Percentiles rank a stretch among this genome's conserved stretches.
These are phyloP conservation scores for Myotis yumanensis DNA, from an alignment of 2,113 vertebrate species.

Conservation along the genomic window DNA sequence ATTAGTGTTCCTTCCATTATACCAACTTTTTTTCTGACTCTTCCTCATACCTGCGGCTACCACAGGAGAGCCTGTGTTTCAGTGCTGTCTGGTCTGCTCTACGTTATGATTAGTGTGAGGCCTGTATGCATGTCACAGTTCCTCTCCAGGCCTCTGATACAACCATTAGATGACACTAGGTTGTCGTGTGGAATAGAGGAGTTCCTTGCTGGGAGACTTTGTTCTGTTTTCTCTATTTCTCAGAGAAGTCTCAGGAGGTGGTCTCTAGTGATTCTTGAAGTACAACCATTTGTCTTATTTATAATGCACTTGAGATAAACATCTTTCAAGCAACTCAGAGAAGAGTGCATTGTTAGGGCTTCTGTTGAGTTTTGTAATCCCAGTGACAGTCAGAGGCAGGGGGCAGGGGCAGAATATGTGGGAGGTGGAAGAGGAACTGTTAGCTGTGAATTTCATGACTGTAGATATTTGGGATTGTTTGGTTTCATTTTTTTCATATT, in stretches of 20 bases:
- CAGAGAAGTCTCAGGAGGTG: slow-evolving; percentile 16
- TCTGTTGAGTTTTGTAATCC: slow-evolving; percentile 10
- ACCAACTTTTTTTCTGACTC: not conserved
- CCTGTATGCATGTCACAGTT: not conserved
- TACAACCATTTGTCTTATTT: slow-evolving; percentile 39
- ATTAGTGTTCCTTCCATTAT: not conserved
- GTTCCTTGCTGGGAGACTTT: not conserved
- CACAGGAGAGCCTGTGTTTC: not conserved
- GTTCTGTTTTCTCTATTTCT: not conserved
- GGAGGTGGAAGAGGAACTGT: slow-evolving; percentile 51
- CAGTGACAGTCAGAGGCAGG: slow-evolving; percentile 34
- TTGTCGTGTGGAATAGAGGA: not conserved
- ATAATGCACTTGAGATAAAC: not conserved
- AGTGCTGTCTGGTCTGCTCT: not conserved
- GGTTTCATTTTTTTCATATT: slow-evolving; percentile 13
- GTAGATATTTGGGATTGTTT: slow-evolving; percentile 7
- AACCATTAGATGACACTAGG: not conserved
- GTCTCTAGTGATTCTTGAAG: not conserved
- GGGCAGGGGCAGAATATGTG: not conserved
- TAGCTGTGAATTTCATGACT: slow-evolving; percentile 62
- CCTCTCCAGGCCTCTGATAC: not conserved
- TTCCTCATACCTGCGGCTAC: not conserved
- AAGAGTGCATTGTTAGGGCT: not conserved
- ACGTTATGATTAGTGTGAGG: not conserved
- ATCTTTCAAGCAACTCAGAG: slow-evolving; percentile 43